Conservation (phyloP, 2,797 vertebrate species). For the Triplophysa bombifrons region DNA sequence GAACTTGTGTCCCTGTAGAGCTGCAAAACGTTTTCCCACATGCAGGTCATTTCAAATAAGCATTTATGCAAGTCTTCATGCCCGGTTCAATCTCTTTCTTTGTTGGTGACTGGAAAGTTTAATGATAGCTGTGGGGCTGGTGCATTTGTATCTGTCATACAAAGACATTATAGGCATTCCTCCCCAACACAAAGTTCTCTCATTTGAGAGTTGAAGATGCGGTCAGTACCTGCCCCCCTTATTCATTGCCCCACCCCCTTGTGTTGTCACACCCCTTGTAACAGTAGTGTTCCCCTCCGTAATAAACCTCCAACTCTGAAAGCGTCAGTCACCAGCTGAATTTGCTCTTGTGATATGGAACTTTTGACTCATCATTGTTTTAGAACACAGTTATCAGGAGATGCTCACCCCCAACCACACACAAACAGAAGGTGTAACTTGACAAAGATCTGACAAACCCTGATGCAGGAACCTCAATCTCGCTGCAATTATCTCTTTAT, state of each 20-base stretch:
- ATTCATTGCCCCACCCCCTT: not conserved
- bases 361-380: conserved; percentile 76
- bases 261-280: not conserved
- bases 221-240: conserved; percentile 62
- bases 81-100: conserved; percentile 63
- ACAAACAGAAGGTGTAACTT: conserved; percentile 68
- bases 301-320: not conserved
- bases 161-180: conserved; percentile 63
- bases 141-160: conserved; percentile 68
- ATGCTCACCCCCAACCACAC: conserved; percentile 43
- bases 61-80: conserved; percentile 67
- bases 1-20: no score
- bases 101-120: conserved; percentile 71
- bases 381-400: conserved; percentile 71
- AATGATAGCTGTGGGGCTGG: conserved; percentile 70
- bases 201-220: conserved; percentile 71
- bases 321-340: not conserved
- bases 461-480: conserved; percentile 68
- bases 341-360: conserved; percentile 57
- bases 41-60: conserved; percentile 30
- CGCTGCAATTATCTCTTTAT: conserved; percentile 78
- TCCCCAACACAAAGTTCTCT: conserved; percentile 33
- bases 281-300: not conserved
- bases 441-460: conserved; percentile 74
- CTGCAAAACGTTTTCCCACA: conserved; percentile 48